Conservation (phyloP, 2,888 invertebrate species). For the Amblyjoppa fuscipennis region DNA sequence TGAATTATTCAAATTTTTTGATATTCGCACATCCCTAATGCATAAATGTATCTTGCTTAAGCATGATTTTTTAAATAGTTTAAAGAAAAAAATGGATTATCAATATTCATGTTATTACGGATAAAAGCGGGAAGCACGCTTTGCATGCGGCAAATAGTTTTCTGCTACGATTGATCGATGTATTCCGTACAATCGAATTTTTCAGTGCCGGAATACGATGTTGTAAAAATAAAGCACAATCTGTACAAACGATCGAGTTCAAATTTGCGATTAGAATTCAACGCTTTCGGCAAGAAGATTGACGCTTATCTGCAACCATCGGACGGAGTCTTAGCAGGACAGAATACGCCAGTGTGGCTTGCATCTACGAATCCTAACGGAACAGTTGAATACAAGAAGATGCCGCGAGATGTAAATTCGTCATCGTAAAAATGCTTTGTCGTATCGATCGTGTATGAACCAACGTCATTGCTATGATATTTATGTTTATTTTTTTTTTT, state of each 20-base stretch:
- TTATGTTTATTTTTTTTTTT: not conserved
- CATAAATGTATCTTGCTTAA: too few relatives aligned
- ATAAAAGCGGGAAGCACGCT: not conserved
- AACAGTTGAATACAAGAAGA: not conserved
- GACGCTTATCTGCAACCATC: not conserved
- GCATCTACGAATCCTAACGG: not conserved
- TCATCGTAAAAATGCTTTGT: not conserved
- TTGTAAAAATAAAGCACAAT: not conserved
- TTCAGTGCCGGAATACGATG: constrained; percentile 19
- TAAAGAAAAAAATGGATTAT: not conserved
- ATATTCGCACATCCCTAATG: too few relatives aligned
- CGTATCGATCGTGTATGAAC: not conserved
- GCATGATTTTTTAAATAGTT: too few relatives aligned
- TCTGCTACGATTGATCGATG: not conserved
- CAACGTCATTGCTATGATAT: not conserved
- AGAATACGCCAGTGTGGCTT: constrained; percentile 13
- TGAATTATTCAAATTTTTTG: too few relatives aligned
- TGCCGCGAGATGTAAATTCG: not conserved
- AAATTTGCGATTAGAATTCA: not conserved
- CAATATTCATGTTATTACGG: not conserved
- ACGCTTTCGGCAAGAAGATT: constrained; percentile 11
- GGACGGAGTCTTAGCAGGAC: constrained; percentile 1
- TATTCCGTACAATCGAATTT: not conserved
- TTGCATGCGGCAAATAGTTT: too few relatives aligned
- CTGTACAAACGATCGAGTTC: not conserved